Conservation (phyloP, 2,888 invertebrate species). For the Phalera bucephala region DNA sequence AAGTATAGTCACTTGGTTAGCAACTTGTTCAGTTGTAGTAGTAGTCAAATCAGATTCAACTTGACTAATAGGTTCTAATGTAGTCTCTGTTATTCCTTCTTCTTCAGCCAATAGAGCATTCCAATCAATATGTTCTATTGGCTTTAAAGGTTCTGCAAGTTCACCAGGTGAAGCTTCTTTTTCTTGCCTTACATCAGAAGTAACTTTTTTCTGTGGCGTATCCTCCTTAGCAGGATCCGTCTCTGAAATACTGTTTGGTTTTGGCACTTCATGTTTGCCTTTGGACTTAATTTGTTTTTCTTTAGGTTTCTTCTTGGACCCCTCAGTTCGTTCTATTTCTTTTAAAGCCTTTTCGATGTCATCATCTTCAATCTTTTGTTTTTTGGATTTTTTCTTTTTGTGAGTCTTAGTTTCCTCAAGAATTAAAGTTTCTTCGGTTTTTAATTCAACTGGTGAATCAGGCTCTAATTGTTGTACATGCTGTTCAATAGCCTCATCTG, state of each 20-base stretch:
- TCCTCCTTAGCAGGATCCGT: not conserved
- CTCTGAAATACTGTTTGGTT: not conserved
- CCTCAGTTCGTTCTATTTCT: constrained; percentile 47
- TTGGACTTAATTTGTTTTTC: constrained; percentile 31
- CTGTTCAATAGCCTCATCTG: constrained; percentile 5
- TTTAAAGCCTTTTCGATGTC: constrained; percentile 55
- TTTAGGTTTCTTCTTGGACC: constrained; percentile 44
- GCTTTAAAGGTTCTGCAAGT: constrained; percentile 35
- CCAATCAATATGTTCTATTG: constrained; percentile 69
- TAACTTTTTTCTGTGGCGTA: not conserved
- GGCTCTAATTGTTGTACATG: constrained; percentile 1
- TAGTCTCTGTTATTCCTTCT: constrained; percentile 47
- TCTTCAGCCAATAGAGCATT: constrained; percentile 70
- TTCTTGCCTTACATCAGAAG: constrained; percentile 1
- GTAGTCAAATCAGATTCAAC: constrained; percentile 25
- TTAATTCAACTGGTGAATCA: constrained; percentile 5
- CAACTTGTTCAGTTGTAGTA: constrained; percentile 42
- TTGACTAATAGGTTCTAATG: constrained; percentile 43
- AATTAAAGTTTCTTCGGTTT: constrained; percentile 10
- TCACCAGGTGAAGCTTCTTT: constrained; percentile 11
- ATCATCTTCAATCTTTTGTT: constrained; percentile 45
- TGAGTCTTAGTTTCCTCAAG: constrained; percentile 38
- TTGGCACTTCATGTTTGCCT: constrained; percentile 15
- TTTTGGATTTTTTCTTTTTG: constrained; percentile 62
- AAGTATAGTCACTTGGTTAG: constrained; percentile 71